phyloP scores from a whole-genome alignment of 2,113 vertebrate genomes.

The Aphyosemion australe region DNA sequence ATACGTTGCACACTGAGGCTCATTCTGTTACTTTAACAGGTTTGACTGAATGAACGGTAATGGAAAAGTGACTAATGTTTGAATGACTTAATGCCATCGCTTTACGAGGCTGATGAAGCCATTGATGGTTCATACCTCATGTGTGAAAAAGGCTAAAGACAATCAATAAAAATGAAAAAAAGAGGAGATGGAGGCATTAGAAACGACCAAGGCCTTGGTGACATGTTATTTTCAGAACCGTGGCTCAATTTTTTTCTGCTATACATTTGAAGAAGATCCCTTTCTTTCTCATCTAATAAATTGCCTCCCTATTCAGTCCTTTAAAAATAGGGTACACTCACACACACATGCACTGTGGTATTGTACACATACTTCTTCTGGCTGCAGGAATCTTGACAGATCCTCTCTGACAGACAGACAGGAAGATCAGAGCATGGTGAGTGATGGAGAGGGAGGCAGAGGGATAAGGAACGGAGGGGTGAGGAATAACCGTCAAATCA shows the following conservation, averaged over 20 bases:
- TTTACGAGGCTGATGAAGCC: background rate
- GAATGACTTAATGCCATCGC: background rate
- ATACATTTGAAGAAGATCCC: conserved; percentile 79
- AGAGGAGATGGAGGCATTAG: background rate
- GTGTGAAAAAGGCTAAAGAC: background rate
- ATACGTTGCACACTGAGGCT: background rate
- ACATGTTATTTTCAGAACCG: conserved; percentile 70
- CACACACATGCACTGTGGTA: conserved; percentile 4
- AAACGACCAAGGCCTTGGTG: conserved; percentile 35
- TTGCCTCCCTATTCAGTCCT: conserved; percentile 73
- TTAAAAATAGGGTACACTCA: conserved; percentile 25
- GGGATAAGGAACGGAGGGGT: conserved; percentile 68
- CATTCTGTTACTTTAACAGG: conserved; percentile 1
- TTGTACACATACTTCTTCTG: conserved; percentile 43
- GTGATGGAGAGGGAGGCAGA: conserved; percentile 79
- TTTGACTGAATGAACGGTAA: background rate
- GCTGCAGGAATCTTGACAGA: conserved; percentile 84
- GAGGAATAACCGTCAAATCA: conserved; percentile 90
- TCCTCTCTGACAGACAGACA: conserved; percentile 86
- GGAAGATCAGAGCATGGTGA: conserved; percentile 87
- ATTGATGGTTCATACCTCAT: background rate
- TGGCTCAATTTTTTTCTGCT: conserved; percentile 78
- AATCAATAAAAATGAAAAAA: background rate
- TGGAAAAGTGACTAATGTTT: background rate
- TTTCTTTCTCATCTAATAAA: conserved; percentile 87